phyloP scores from a whole-genome alignment of 1,140 invertebrate genomes.

The Pollicipes pollicipes region DNA sequence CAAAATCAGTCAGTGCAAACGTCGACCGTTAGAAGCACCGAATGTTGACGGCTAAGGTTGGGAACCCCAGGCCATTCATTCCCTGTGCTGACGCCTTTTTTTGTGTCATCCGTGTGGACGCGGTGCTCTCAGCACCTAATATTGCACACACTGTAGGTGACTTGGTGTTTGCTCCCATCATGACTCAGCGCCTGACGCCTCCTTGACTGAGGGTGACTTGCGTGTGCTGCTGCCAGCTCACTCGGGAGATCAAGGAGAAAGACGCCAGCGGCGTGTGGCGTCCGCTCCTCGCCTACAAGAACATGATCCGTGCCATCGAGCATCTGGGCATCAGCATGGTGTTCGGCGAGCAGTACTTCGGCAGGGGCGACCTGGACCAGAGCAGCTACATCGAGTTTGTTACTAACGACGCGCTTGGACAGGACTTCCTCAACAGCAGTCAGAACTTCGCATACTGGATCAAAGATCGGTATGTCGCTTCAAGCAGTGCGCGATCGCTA shows the following conservation, averaged over 20 bases:
- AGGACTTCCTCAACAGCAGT: conserved; percentile 42
- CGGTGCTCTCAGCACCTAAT: too few relatives aligned
- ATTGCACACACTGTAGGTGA: too few relatives aligned
- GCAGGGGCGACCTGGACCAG: conserved; percentile 42
- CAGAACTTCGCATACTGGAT: conserved; percentile 16
- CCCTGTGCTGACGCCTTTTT: too few relatives aligned
- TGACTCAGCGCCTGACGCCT: too few relatives aligned
- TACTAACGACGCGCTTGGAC: conserved; percentile 29
- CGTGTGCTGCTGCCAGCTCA: conserved; percentile 7
- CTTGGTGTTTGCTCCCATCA: too few relatives aligned
- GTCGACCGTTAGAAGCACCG: too few relatives aligned
- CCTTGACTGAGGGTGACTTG: too few relatives aligned
- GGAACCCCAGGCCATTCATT: too few relatives aligned
- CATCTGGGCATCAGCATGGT: conserved; percentile 51
- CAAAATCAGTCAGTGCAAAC: too few relatives aligned
- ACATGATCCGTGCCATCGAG: conserved; percentile 59
- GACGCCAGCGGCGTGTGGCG: conserved; percentile 16
- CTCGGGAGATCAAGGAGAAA: conserved; percentile 13
- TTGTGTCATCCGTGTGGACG: too few relatives aligned
- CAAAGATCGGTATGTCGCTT: conserved; percentile 8
- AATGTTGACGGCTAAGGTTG: too few relatives aligned
- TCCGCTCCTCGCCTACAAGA: conserved; percentile 50
- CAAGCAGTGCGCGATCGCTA: too few relatives aligned
- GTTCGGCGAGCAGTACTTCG: conserved; percentile 50
- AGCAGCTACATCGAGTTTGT: conserved; percentile 41